Evolutionary conservation across 1,140 invertebrate genomes (phyloP), one percentile per base, ranked within the genome.

Genomic region (Drosophila nebulosa): DNA sequence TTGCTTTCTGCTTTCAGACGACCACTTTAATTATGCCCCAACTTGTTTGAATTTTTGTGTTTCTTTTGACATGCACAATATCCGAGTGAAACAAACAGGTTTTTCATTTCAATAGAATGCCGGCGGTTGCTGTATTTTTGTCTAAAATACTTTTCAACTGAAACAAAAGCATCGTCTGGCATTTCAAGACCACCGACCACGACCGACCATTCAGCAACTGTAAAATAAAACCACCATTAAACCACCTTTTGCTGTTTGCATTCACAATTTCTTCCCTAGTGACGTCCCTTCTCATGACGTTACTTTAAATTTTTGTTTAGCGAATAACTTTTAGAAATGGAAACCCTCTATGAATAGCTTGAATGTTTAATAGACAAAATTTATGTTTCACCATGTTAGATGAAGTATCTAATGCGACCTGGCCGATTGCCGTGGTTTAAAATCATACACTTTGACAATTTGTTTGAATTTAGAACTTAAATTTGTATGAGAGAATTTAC

Each of bases 51-150:
- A 46, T 21, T 46, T 21, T 10, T 21, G 18, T 46, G 10, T 46
- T 46, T 46, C 16, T 21, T 46, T 46, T 46, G 39, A 46, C 39
- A 42, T 42, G 35, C 12, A 36, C 35, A 36, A 51, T 62, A 30
- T 22, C 12, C 39, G 16, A 26, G 36, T 27, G 35, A 65, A 46
- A 64, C 2, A 76, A 86, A 85, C 78, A 61, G 73, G 81, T 85
- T 85, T 85, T 72, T 42, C 1, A 10, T 60, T 66, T 69, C 55
- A 58, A 77, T 68, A 74, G 74, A 80, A 78, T 78, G 80, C 74
- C 80, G 80, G 80, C 80, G 80, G 80, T 71, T 70, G 64, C 52
- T 52, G 24, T n/a, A 21, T 66, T 62, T 79, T 22, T 61, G 60
- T 65, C 62, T 67, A 59, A 64, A 73, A 74, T 35, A 62, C 50